These are phyloP conservation scores for Microcaecilia unicolor DNA, from an alignment of 2,797 vertebrate species.

Conservation along the genomic window DNA sequence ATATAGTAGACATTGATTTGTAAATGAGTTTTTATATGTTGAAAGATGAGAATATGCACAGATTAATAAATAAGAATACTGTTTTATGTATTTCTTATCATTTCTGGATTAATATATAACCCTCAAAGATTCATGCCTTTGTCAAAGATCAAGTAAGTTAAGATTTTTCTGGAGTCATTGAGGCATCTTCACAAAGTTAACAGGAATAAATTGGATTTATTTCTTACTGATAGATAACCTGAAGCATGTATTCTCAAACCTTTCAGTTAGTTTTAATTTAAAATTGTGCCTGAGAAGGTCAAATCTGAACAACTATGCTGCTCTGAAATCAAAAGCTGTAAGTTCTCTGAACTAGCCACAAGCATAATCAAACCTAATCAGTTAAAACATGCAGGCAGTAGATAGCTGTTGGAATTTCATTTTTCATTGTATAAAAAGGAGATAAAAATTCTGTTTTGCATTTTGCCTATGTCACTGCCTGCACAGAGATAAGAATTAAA, in stretches of 20 bases:
- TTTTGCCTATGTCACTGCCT: conserved; percentile 5
- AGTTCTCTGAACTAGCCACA: background rate
- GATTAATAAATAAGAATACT: too few species aligned
- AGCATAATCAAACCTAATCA: conserved; percentile 4
- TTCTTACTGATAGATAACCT: background rate
- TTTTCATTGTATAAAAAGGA: conserved; percentile 1
- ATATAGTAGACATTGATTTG: too few species aligned
- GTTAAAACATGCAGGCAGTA: background rate
- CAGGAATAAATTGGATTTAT: fast-evolving
- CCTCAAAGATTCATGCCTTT: too few species aligned
- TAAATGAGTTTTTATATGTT: too few species aligned
- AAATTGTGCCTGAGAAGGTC: background rate
- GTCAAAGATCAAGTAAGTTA: too few species aligned
- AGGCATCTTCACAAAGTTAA: background rate
- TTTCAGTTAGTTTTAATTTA: background rate
- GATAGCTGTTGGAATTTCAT: background rate
- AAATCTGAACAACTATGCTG: background rate
- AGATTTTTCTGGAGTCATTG: too few species aligned
- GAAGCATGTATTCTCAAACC: too few species aligned
- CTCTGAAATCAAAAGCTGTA: background rate
- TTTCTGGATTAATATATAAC: too few species aligned
- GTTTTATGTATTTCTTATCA: too few species aligned
- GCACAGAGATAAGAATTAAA: background rate
- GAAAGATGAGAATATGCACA: too few species aligned
- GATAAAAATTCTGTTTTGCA: background rate